A percentile compares a stretch with the other conserved stretches of the same genome.
These are phyloP conservation scores for Drosophila subquinaria DNA, from an alignment of 2,888 invertebrate species.

Conservation along the genomic window DNA sequence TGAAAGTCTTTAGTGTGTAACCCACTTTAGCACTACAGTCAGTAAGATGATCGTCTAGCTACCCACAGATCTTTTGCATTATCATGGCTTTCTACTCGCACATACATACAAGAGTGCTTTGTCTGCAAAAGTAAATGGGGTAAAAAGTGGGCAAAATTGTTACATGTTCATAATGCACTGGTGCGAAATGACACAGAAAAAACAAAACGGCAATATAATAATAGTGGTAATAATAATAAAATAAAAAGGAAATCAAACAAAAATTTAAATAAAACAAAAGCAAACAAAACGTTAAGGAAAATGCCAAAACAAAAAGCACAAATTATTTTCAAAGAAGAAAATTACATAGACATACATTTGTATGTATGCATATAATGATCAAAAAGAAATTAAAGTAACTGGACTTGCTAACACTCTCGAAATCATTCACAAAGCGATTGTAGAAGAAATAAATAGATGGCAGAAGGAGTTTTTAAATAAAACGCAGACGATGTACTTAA, in stretches of 20 bases:
- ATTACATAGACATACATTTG: constrained; percentile 8
- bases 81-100: constrained; percentile 43
- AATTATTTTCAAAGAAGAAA: constrained; percentile 53
- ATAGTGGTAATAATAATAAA: constrained; percentile 23
- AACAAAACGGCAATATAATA: constrained; percentile 37
- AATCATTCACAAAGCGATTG: constrained; percentile 47
- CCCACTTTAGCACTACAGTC: constrained; percentile 41
- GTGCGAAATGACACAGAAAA: constrained; percentile 65
- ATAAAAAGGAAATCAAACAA: constrained; percentile 43
- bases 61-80: constrained; percentile 33
- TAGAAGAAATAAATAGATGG: too few species aligned
- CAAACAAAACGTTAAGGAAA: constrained; percentile 41
- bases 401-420: not conserved
- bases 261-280: constrained; percentile 31
- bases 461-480: not conserved
- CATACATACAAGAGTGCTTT: constrained; percentile 2
- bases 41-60: constrained; percentile 26
- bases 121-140: constrained; percentile 14
- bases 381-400: constrained; percentile 22
- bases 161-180: constrained; percentile 58
- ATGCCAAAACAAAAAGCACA: constrained; percentile 47
- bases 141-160: constrained; percentile 51
- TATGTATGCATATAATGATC: constrained; percentile 38
- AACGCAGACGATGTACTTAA: not conserved
- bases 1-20: constrained; percentile 32